Evolutionary conservation across 2,113 vertebrate species (phyloP).

Genomic region (Rynchops niger): DNA sequence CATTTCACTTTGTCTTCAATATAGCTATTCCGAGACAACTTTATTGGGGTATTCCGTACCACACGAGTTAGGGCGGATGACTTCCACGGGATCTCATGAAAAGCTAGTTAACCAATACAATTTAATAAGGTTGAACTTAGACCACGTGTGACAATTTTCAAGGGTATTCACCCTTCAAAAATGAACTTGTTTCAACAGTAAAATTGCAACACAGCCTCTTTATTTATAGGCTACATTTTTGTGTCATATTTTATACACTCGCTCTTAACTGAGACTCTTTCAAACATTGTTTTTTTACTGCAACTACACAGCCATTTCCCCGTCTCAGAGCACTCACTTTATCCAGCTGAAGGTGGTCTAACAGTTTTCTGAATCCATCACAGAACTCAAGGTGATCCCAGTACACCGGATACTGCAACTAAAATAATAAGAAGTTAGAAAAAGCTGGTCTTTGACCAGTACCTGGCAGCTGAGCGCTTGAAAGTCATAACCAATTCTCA

Average conservation of each 20-base stretch:
- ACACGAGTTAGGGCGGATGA: neutral
- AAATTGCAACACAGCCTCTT: neutral
- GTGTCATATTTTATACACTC: neutral
- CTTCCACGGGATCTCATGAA: neutral
- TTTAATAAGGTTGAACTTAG: neutral
- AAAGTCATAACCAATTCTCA: neutral
- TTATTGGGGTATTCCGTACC: neutral
- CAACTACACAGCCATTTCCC: neutral
- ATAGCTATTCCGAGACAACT: neutral
- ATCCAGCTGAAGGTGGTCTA: constrained; percentile 95
- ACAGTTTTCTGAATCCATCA: constrained; percentile 95
- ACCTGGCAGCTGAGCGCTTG: neutral
- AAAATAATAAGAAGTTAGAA: neutral
- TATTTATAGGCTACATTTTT: neutral
- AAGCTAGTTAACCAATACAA: neutral
- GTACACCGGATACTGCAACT: constrained; percentile 97
- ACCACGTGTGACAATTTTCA: neutral
- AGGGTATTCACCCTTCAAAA: neutral
- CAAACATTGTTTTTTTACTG: neutral
- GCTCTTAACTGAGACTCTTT: neutral
- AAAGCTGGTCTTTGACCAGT: neutral
- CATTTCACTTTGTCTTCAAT: neutral
- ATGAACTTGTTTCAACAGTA: neutral
- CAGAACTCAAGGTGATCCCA: constrained; percentile 98
- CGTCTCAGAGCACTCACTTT: constrained; percentile 80